Base-by-base conservation (phyloP, 2,888 invertebrate genomes). In the Drosophila meridionalis region DNA sequence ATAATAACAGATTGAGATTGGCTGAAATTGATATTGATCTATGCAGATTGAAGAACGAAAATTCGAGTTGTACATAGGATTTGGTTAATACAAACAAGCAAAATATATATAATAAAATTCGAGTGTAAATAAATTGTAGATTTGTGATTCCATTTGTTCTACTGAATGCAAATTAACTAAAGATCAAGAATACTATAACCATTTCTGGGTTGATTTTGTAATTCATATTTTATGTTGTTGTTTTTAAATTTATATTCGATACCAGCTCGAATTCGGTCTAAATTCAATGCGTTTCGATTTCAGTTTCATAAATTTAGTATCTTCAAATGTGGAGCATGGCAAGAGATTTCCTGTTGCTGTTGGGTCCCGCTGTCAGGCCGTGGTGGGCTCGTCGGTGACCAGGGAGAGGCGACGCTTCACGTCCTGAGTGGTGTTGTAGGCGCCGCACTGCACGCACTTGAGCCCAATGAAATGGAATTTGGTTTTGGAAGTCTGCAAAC, bases 391-490 rank as follows among this genome's bases (percentile, higher is more conserved):
- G 78, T 92, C 92, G 76, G 89, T 89, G 58, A 89, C 92, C 79
- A 92, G 81, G 8, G 92, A 92, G 71, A 91, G 87, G 50, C 92
- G 92, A 68, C 93, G 90, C 70, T 93, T 93, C 4, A 92, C 90
- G 50, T 96, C 96, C 89, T 96, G 95, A 86, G 97, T 97, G 0
- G 98, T 98, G 92, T 98, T 98, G 93, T 98, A 98, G 2, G 97
- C 97, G n/a, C 97, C 97, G 91, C 98, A 98, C 80, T 96, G 95
- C 50, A 94, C 94, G 92, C 98, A 98, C 92, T 98, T 98, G 67
- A 97, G 94, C 2, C 98, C 98, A 38, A 98, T 96, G 71, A 98
- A 96, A 92, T 98, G 98, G 93, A 97, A 98, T 89, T 95, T 95
- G 9, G 97, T 96, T 38, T 95, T 96, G 26, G 96, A 96, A 90